phyloP scores from a whole-genome alignment of 2,797 vertebrate genomes.

The Parambassis ranga region DNA sequence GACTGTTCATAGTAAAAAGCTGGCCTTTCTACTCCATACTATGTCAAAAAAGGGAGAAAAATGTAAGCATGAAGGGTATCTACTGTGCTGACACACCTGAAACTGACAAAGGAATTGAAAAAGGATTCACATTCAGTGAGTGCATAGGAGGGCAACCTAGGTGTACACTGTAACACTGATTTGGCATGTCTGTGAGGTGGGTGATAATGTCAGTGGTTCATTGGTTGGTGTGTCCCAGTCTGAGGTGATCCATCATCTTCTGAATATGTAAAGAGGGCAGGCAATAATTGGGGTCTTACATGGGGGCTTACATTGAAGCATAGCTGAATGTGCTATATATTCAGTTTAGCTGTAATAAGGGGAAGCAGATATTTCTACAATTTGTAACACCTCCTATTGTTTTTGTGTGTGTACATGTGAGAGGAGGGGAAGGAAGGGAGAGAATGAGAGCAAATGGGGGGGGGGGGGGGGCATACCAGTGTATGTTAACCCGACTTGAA shows the following conservation, averaged over 20 bases:
- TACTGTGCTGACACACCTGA: not conserved
- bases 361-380: slow-evolving; percentile 13
- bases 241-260: not conserved
- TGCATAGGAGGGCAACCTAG: not conserved
- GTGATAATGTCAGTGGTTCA: not conserved
- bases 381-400: slow-evolving; percentile 25
- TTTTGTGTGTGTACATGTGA: slow-evolving; percentile 3
- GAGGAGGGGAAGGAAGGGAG: not conserved
- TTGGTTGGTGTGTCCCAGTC: not conserved
- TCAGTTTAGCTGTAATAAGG: slow-evolving; percentile 1
- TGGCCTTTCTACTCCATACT: not conserved
- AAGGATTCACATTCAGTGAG: not conserved
- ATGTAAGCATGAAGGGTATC: not conserved
- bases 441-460: not conserved
- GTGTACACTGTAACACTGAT: not conserved
- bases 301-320: not conserved
- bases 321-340: not conserved
- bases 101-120: not conserved
- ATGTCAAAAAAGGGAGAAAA: slow-evolving; percentile 1
- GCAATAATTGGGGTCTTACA: not conserved
- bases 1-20: too few species aligned
- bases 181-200: not conserved
- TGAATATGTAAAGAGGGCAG: not conserved
- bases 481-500: slow-evolving; percentile 73
- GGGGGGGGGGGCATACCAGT: slow-evolving; percentile 27